Evolutionary conservation across 1,140 invertebrate species (phyloP), one percentile per base, ranked within the genome.

Genomic region (Mizuhopecten yessoensis): DNA sequence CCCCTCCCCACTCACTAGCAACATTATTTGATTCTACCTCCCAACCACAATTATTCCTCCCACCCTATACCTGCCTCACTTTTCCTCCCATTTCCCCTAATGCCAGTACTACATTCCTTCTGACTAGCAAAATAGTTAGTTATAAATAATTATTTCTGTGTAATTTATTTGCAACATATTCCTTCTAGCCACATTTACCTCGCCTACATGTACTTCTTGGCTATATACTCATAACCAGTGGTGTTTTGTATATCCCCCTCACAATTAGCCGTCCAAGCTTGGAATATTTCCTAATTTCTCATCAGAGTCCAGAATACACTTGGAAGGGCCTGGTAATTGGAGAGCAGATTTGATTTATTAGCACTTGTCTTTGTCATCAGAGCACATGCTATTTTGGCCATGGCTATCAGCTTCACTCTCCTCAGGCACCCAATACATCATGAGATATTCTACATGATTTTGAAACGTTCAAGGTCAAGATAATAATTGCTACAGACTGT

Each of bases 271-370:
- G 29, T 3, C 57, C 57, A 75, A 75, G 57, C 57, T 75, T 29
- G 57, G 57, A 75, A 75, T 75, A 75, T n/a, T 29, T 75, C 57
- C 57, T 75, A 75, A 75, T 75, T 75, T 75, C 57, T 75, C 57
- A 75, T 75, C 57, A 75, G 57, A 3, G 23, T 29, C 57, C 57
- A 75, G 23, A 75, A 75, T 29, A 17, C n/a, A 3, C 11, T 17
- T 75, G 23, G 57, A 75, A 75, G 57, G 57, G 57, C 57, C 57
- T 17, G 17, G 57, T 75, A 75, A 75, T 75, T 75, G 57, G 57
- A 75, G 57, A 75, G 2, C 57, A 29, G 57, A 75, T 75, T 75
- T 75, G 57, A 75, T 75, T 75, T 75, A 75, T 75, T 75, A 75
- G 17, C 57, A 75, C 57, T 75, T 75, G 57, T 75, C 57, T 1